These are phyloP conservation scores for Leptodirus hochenwartii DNA, from an alignment of 2,888 invertebrate genomes.

Conservation along the genomic window DNA sequence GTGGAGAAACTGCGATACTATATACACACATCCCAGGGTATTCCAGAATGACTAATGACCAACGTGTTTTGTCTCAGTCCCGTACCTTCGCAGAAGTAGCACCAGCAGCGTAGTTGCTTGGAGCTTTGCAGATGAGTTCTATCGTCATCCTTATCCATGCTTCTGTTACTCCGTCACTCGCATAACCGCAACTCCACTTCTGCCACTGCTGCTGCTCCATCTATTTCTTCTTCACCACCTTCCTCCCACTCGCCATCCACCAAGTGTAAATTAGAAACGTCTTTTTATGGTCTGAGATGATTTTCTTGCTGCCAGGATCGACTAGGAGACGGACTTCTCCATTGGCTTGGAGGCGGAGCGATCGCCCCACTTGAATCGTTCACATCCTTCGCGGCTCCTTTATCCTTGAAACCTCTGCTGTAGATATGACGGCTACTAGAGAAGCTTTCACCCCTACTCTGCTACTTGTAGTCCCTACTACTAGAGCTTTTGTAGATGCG, in stretches of 20 bases:
- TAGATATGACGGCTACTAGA: no score
- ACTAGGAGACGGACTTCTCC: conserved; percentile 14
- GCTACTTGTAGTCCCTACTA: no score
- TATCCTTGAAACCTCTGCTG: no score
- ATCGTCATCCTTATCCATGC: no score
- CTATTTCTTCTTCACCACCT: no score
- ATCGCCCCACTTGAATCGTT: conserved; percentile 19
- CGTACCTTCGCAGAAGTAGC: conserved; percentile 15
- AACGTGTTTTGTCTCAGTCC: conserved; percentile 21
- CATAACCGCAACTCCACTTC: no score
- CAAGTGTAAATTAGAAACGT: conserved; percentile 27
- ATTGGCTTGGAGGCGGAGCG: conserved; percentile 27
- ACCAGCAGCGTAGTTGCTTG: conserved; percentile 5
- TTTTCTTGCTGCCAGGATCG: conserved; percentile 30
- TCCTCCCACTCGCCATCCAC: conserved; percentile 7
- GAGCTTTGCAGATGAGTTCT: neutral
- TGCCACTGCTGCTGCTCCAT: no score
- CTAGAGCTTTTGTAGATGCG: no score
- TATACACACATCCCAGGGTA: no score
- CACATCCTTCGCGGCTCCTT: conserved; percentile 14
- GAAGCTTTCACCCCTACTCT: no score
- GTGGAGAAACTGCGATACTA: no score
- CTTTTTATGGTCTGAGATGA: conserved; percentile 30
- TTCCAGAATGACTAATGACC: conserved; percentile 29
- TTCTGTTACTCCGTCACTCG: no score